phyloP scores from a whole-genome alignment of 2,797 vertebrate genomes.

The Clamator glandarius region DNA sequence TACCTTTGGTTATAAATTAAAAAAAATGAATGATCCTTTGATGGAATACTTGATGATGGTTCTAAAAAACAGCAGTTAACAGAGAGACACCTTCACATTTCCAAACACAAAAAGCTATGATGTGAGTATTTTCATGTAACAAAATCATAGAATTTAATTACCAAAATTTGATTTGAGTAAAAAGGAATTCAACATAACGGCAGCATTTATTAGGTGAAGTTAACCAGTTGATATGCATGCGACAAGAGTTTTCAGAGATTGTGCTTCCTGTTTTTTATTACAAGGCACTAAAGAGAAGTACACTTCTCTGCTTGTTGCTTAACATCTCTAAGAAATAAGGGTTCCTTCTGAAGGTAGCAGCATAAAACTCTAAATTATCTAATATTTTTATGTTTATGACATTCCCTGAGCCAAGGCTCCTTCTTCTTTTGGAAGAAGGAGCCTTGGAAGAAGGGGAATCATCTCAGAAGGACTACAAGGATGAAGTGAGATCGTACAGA shows the following conservation, averaged over 20 bases:
- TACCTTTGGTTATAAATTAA: conserved; percentile 2
- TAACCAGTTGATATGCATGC: not conserved
- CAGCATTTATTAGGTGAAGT: not conserved
- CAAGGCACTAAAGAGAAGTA: not conserved
- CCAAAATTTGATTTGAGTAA: not conserved
- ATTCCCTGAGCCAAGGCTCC: not conserved
- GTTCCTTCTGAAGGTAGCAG: not conserved
- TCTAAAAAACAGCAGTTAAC: not conserved
- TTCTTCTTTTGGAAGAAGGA: too few species aligned
- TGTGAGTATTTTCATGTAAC: not conserved
- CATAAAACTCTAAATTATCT: conserved; percentile 14
- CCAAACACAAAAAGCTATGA: not conserved
- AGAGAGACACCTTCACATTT: not conserved
- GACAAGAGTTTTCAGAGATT: not conserved
- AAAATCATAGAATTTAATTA: not conserved
- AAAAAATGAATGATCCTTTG: not conserved
- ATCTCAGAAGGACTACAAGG: too few species aligned
- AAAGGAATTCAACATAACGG: not conserved
- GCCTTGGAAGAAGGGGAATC: too few species aligned
- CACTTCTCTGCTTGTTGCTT: not conserved
- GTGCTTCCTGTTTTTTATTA: not conserved
- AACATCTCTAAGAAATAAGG: not conserved
- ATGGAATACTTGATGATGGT: not conserved
- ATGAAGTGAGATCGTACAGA: too few species aligned
- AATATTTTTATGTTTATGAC: not conserved